phyloP scores from a whole-genome alignment of 2,113 vertebrate species.

The Tragelaphus buxtoni region DNA sequence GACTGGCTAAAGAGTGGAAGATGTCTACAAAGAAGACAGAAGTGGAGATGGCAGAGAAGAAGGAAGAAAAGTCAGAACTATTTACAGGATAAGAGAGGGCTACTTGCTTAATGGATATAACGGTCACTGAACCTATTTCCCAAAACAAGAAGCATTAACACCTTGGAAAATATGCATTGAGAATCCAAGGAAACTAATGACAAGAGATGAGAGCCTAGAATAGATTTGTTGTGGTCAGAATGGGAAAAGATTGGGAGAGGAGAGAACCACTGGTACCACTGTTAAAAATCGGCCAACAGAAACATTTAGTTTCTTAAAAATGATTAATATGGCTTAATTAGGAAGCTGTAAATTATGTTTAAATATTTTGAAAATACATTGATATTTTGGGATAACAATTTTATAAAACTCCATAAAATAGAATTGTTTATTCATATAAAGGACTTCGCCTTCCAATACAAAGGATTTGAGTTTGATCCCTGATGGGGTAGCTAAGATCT shows the following conservation, averaged over 20 bases:
- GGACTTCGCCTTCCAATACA: not conserved
- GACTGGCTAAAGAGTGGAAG: not conserved
- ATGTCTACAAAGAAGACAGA: not conserved
- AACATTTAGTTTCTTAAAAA: not conserved
- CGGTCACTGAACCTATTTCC: not conserved
- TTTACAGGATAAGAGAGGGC: not conserved
- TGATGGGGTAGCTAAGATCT: not conserved
- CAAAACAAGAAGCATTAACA: not conserved
- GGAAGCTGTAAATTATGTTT: not conserved
- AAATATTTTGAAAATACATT: not conserved
- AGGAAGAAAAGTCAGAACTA: not conserved
- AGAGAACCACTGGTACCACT: not conserved
- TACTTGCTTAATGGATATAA: not conserved
- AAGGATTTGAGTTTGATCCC: not conserved
- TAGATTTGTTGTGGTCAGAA: not conserved
- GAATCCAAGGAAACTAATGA: not conserved
- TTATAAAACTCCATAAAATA: not conserved
- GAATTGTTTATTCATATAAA: not conserved
- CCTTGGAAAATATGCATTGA: not conserved
- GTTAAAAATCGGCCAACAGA: not conserved
- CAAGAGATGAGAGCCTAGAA: not conserved
- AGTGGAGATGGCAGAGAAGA: not conserved
- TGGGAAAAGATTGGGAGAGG: not conserved
- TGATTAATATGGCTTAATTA: not conserved
- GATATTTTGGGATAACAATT: not conserved